A percentile compares a stretch with the other conserved stretches of the same genome.
These are phyloP conservation scores for Drosophila bunnanda DNA, from an alignment of 2,888 invertebrate species.

Conservation along the genomic window DNA sequence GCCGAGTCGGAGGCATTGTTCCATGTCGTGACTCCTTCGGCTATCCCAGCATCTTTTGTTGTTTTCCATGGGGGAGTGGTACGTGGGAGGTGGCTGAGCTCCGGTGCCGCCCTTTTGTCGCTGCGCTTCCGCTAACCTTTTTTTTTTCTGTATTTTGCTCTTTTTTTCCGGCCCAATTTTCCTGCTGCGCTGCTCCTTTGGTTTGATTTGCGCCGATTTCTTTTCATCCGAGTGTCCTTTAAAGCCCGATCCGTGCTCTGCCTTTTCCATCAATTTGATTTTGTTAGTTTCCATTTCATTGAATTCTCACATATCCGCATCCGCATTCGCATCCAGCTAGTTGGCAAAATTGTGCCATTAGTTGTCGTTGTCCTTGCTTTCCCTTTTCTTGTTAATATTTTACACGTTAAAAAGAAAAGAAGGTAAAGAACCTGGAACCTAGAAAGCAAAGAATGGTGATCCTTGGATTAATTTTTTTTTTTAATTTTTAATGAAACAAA, in stretches of 20 bases:
- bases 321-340: conserved; percentile 61
- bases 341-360: conserved; percentile 79
- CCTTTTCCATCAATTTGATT: conserved; percentile 70
- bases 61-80: conserved; percentile 33
- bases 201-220: conserved; percentile 79
- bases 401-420: neutral
- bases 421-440: neutral
- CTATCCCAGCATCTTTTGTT: conserved; percentile 73
- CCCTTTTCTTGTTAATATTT: conserved; percentile 44
- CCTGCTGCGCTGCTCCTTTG: conserved; percentile 55
- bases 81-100: conserved; percentile 35
- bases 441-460: no score
- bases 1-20: conserved; percentile 71
- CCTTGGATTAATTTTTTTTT: accelerated
- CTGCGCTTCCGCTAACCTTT: conserved; percentile 46
- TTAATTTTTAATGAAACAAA: no score
- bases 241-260: conserved; percentile 56
- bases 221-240: conserved; percentile 62
- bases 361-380: conserved; percentile 65
- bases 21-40: conserved; percentile 61
- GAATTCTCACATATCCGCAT: conserved; percentile 78
- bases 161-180: conserved; percentile 68
- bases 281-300: conserved; percentile 82
- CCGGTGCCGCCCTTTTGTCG: conserved; percentile 62
- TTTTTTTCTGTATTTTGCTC: conserved; percentile 36